phyloP scores from a whole-genome alignment of 1,140 invertebrate genomes.

The Ctenoplectra terminalis region DNA sequence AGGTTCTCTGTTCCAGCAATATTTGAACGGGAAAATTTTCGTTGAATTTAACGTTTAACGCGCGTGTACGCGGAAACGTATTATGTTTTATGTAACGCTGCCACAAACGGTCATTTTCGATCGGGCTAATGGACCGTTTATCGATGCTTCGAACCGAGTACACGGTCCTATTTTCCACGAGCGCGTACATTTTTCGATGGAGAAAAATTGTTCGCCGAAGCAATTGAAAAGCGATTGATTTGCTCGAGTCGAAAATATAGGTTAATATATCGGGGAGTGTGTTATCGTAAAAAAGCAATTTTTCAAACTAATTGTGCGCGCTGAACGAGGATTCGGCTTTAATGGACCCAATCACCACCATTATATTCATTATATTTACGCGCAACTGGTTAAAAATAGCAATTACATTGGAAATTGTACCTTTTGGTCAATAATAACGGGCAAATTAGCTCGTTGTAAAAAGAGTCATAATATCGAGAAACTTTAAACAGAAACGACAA shows the following conservation, averaged over 20 bases:
- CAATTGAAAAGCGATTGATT: background rate
- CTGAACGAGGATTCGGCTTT: background rate
- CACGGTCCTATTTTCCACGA: background rate
- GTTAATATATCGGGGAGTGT: background rate
- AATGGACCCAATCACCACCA: background rate
- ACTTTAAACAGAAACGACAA: no score
- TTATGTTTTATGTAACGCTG: conserved; percentile 14
- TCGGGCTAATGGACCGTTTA: conserved; percentile 27
- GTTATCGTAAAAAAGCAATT: conserved; percentile 2
- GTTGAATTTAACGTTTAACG: background rate
- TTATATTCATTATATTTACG: background rate
- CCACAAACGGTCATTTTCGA: conserved; percentile 20
- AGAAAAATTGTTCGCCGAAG: background rate
- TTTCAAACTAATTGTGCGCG: background rate
- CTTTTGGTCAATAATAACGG: no score
- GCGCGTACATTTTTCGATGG: background rate
- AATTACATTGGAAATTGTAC: background rate
- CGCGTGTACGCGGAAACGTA: background rate
- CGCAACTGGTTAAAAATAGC: background rate
- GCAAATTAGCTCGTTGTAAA: no score
- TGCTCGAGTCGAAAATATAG: background rate
- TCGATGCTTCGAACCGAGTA: background rate
- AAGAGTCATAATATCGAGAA: no score
- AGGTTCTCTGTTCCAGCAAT: background rate
- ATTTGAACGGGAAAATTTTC: background rate